Base-by-base conservation (phyloP, 2,888 invertebrate species). In the Limnephilus rhombicus region DNA sequence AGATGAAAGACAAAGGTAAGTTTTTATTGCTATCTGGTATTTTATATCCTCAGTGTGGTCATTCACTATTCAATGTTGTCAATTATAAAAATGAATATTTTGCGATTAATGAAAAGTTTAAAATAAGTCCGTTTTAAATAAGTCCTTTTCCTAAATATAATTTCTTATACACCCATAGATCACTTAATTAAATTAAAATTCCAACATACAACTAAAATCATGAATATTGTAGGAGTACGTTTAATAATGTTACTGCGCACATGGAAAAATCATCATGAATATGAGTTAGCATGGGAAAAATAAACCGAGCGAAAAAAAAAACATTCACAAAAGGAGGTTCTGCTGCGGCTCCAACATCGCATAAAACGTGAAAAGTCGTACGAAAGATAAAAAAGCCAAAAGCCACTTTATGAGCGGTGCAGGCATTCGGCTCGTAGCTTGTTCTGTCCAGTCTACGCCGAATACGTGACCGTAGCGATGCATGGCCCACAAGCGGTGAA, bases 281-380 rank as follows among this genome's bases (percentile, higher is more conserved):
- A 82, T 34, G 68, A 31, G 31, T 31, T 18, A 68, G 53, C 31
- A 53, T 31, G 1, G 49, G 41, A 18, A 86, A 86, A 86, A 86
- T 49, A 86, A 86, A 29, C 4, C 13, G 45, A 86, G 85, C 85
- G 49, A 41, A 45, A 86, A 41, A 86, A 86, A 86, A 86, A 15
- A 13, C 29, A 41, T 86, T 86, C 85, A 86, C 29, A 45, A 45
- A 86, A 45, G 45, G 49, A 86, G 85, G 13, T 86, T 86, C 85
- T 82, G 15, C 45, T 11, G 85, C 85, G 85, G 24, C 45, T 85
- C 24, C 45, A 45, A 29, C 29, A 29, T 87, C 86, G 41, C 92
- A 89, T 91, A 91, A 53, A 89, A 88, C 53, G 81, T 89, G 89
- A 92, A 92, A 90, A 91, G 85, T 91, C 91, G 91, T 89, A 87